Percentiles rank a stretch among this genome's conserved stretches.
These are phyloP conservation scores for Brachionus sp. DNA, from an alignment of 1,140 invertebrate species.

Conservation along the genomic window DNA sequence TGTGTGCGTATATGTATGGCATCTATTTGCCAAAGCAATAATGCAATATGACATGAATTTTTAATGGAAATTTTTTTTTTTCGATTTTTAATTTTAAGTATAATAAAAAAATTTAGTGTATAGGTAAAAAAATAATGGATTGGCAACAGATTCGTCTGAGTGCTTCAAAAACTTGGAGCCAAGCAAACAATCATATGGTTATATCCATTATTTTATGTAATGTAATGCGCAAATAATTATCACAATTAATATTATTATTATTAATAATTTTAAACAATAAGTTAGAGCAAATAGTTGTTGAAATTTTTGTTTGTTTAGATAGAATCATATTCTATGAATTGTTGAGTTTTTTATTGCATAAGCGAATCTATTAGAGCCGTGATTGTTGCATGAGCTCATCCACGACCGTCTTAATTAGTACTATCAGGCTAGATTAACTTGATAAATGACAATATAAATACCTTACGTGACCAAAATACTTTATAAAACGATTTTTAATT, in stretches of 20 bases:
- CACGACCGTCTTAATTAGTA: not conserved
- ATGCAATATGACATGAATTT: not conserved
- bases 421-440: not conserved
- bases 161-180: not conserved
- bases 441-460: constrained; percentile 23
- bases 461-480: constrained; percentile 4
- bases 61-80: not conserved
- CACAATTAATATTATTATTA: too few species aligned
- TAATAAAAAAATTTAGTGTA: not conserved
- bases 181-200: too few species aligned
- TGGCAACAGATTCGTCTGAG: not conserved
- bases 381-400: not conserved
- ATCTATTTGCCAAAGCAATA: not conserved
- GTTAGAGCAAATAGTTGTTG: too few species aligned
- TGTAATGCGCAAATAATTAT: too few species aligned
- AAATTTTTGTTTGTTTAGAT: too few species aligned
- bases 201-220: too few species aligned
- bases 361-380: not conserved
- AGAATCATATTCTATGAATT: too few species aligned
- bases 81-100: not conserved
- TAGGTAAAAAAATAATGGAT: not conserved
- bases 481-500: not conserved
- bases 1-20: not conserved
- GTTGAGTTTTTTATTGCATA: not conserved
- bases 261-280: too few species aligned